Base-by-base conservation (phyloP, 2,113 vertebrate genomes). In the Salvelinus fontinalis region DNA sequence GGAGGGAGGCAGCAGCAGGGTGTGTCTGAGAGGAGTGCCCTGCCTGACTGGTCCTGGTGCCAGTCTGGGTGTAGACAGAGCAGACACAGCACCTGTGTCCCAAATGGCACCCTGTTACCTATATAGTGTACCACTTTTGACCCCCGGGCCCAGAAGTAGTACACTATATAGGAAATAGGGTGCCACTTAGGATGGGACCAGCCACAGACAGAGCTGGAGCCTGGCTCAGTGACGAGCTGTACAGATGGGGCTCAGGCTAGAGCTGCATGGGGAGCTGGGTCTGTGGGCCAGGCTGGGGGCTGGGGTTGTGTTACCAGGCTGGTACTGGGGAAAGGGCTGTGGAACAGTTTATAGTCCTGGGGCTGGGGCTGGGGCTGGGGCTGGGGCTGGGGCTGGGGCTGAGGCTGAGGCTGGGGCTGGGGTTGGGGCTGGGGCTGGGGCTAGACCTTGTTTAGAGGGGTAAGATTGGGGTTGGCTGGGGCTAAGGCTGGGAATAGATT, bases 1-100 rank as follows among this genome's bases (percentile, higher is more conserved):
- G 39, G 67, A 69, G 67, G 20, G 13, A 44, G 67, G 67, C 67
- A 69, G 67, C 67, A 34, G 67, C 18, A 44, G 39, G 39, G 67
- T 69, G 67, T 69, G 34, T 69, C 67, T 34, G 67, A 69, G 20
- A 44, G 34, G 31, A 44, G 39, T 8, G 31, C 67, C 67, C 34
- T 44, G 39, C 39, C 39, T 44, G 8, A 44, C 39, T 69, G 67
- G 27, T 29, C 26, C 65, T 67, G 65, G 65, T 67, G 65, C 65
- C 65, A 67, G 65, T 24, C 24, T 67, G 24, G 65, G 54, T 27
- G 65, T 27, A 29, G 62, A 27, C 24, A 65, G 22, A 65, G 62
- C 9, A 26, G 39, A 44, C 39, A 44, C 39, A 44, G 39, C 9
- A 44, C 9, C 8, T 44, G 39, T 44, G 8, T 44, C 9, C 39